Evolutionary conservation across 2,797 vertebrate species (phyloP).

Genomic region (Hippoglossus hippoglossus): DNA sequence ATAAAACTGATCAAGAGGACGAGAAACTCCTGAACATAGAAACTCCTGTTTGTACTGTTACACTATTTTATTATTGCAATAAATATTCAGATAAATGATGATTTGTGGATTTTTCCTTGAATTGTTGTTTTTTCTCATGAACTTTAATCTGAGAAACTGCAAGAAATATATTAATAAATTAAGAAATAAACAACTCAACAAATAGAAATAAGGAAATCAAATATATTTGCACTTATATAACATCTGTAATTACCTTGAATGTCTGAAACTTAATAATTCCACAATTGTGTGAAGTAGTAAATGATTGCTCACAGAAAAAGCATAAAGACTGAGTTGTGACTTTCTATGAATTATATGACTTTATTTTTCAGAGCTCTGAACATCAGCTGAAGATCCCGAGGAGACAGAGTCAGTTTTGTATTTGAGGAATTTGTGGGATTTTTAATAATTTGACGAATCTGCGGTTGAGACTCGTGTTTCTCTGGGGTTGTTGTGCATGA

Average conservation of each 20-base stretch:
- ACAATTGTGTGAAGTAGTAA: no score
- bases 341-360: no score
- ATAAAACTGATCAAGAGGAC: slow-evolving; percentile 9
- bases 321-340: no score
- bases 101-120: no score
- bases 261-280: no score
- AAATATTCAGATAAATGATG: slow-evolving; percentile 31
- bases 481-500: background rate
- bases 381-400: background rate
- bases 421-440: background rate
- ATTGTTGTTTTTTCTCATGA: no score
- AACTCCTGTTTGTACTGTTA: slow-evolving; percentile 17
- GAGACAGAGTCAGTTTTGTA: background rate
- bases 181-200: background rate
- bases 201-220: no score
- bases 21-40: slow-evolving; percentile 5
- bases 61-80: slow-evolving; percentile 48
- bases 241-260: no score
- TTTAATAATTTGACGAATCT: background rate
- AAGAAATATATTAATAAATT: background rate
- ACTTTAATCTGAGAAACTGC: no score
- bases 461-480: background rate
- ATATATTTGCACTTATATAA: no score
- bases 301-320: no score
- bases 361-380: no score